Conservation (phyloP, 2,797 vertebrate genomes). For the Rhodeus uyekii region DNA sequence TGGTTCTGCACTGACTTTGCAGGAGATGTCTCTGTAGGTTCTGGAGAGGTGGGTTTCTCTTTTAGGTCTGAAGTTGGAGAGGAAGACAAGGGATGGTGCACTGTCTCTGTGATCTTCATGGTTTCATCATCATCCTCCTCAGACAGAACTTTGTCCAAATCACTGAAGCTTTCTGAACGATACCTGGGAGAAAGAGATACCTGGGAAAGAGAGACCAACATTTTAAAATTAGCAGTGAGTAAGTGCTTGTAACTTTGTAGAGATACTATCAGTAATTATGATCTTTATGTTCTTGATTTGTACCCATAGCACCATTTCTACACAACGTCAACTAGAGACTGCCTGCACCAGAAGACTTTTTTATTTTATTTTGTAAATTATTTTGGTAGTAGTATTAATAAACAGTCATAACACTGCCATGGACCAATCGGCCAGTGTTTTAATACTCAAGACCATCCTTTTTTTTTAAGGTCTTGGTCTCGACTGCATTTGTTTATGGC, state of each 20-base stretch:
- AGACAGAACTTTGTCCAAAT: conserved; percentile 73
- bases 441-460: no score
- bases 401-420: no score
- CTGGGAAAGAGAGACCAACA: conserved; percentile 48
- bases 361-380: no score
- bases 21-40: neutral
- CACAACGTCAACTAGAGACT: no score
- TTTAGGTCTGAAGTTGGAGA: conserved; percentile 43
- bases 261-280: neutral
- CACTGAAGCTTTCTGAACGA: conserved; percentile 74
- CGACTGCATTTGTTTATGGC: no score
- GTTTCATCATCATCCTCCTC: conserved; percentile 68
- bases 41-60: conserved; percentile 20
- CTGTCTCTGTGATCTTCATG: conserved; percentile 50
- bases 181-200: conserved; percentile 61
- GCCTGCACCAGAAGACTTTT: no score
- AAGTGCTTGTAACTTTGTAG: neutral
- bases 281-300: no score
- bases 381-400: no score
- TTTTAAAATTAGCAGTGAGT: neutral
- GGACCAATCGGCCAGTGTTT: no score
- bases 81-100: conserved; percentile 55
- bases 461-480: no score
- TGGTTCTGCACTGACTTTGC: conserved; percentile 21
- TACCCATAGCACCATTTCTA: no score